Base-by-base conservation (phyloP, 1,140 invertebrate genomes). In the Schlechtendalia chinensis region DNA sequence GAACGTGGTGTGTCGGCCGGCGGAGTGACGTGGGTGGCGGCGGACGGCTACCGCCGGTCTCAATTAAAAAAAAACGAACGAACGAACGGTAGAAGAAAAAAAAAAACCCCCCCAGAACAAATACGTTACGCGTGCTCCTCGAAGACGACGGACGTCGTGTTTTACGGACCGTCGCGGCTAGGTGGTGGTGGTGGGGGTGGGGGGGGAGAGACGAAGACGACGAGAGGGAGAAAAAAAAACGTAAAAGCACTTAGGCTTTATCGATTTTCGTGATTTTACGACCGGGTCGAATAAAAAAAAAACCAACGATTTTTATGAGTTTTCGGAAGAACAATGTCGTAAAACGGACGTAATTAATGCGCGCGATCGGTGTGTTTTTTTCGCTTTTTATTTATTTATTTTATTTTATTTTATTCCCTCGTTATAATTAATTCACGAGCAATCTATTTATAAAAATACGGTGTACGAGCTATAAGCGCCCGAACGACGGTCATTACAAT, bases 241-340 rank as follows among this genome's bases (percentile, higher is more conserved):
- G 22, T 50, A 69, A 17, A 69, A 69, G 67, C 67, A 69, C 45
- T 69, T 69, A 69, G 22, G 67, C 67, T 69, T 50, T 69, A 69
- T 69, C 45, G 67, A 69, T 69, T 69, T 69, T 69, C 22, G 67
- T 69, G 45, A 27, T 69, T 69, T 69, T 50, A 69, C 67, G 67
- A 69, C 19, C 67, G 12, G 16, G 67, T 69, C n/a, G 67, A 50
- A 50, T 17, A 32, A 29, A 29, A 63, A 29, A 29, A 16, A 19
- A 29, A 1, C 1, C 22, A 47, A 69, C 16, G 17, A 27, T 27
- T 47, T 69, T 69, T 69, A 69, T 16, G 67, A 69, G 67, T 50
- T 50, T 50, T 69, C 45, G 45, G 45, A 69, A 47, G 22, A 69
- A 47, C 67, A 69, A 69, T 50, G 67, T 69, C 67, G 67, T 69